phyloP scores from a whole-genome alignment of 1,140 invertebrate genomes.

The Spodoptera litura region DNA sequence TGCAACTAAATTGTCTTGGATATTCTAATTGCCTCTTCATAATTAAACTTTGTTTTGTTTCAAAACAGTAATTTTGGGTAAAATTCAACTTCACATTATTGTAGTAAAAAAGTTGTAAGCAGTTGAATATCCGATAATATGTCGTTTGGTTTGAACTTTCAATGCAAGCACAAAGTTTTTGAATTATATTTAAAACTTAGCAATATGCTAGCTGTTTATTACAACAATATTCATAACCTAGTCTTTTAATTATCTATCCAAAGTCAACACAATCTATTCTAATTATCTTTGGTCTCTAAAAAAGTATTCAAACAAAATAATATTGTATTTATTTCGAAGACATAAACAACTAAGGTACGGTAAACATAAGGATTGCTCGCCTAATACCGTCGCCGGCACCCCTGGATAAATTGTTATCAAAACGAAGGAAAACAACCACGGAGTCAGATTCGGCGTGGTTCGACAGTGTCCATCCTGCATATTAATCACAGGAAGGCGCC shows the following conservation, averaged over 20 bases:
- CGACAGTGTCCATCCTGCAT: constrained; percentile 74
- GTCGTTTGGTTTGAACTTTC: too few relatives aligned
- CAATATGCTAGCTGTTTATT: too few relatives aligned
- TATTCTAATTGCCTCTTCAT: constrained; percentile 19
- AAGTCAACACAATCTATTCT: too few relatives aligned
- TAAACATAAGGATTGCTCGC: not conserved
- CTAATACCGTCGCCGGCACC: not conserved
- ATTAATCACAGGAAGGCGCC: constrained; percentile 78
- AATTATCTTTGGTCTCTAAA: too few relatives aligned
- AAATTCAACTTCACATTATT: too few relatives aligned
- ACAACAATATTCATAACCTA: too few relatives aligned
- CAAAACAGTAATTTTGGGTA: not conserved
- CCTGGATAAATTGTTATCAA: constrained; percentile 38
- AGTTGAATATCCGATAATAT: too few relatives aligned
- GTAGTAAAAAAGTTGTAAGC: too few relatives aligned
- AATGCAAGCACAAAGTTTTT: too few relatives aligned
- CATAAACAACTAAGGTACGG: not conserved
- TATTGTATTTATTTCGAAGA: not conserved
- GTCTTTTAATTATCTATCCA: too few relatives aligned
- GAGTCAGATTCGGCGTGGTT: constrained; percentile 47
- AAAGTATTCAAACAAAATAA: too few relatives aligned
- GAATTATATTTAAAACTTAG: too few relatives aligned
- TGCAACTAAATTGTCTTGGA: constrained; percentile 33
- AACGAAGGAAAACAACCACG: constrained; percentile 54
- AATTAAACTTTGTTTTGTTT: not conserved